These are phyloP conservation scores for Todiramphus saurophagus DNA, from an alignment of 2,113 vertebrate species.

Conservation along the genomic window DNA sequence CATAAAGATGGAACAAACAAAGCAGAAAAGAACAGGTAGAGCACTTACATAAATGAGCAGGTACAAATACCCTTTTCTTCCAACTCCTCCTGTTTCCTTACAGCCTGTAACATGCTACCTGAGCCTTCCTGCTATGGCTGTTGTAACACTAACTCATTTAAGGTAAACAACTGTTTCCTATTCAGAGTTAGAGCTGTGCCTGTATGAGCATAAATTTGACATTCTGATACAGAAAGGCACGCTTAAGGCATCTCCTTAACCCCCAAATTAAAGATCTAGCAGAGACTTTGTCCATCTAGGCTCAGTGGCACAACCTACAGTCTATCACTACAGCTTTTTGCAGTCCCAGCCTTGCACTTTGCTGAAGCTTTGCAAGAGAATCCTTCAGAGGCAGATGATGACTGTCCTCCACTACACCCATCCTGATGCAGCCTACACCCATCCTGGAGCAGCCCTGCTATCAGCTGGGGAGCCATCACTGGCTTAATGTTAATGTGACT, in stretches of 20 bases:
- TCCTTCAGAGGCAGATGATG: not conserved
- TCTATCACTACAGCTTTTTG: not conserved
- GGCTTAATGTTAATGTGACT: not conserved
- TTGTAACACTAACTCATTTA: not conserved
- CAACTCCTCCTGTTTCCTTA: not conserved
- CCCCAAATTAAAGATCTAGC: not conserved
- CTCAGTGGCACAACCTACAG: not conserved
- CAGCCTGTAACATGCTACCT: not conserved
- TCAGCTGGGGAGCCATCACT: not conserved
- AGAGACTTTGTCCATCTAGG: not conserved
- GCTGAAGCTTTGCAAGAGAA: not conserved
- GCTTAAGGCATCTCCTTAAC: not conserved
- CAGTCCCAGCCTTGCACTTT: not conserved
- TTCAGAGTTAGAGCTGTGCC: not conserved
- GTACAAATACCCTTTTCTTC: not conserved
- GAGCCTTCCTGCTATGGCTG: not conserved
- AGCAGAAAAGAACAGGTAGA: not conserved
- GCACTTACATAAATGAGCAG: not conserved
- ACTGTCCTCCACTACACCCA: not conserved
- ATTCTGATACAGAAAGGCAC: not conserved
- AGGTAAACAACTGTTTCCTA: not conserved
- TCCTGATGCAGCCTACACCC: accelerated
- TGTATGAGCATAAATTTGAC: not conserved
- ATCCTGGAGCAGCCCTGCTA: not conserved
- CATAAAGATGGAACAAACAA: not conserved